These are phyloP conservation scores for Seriola dumerili DNA, from an alignment of 2,113 vertebrate genomes.

Conservation along the genomic window DNA sequence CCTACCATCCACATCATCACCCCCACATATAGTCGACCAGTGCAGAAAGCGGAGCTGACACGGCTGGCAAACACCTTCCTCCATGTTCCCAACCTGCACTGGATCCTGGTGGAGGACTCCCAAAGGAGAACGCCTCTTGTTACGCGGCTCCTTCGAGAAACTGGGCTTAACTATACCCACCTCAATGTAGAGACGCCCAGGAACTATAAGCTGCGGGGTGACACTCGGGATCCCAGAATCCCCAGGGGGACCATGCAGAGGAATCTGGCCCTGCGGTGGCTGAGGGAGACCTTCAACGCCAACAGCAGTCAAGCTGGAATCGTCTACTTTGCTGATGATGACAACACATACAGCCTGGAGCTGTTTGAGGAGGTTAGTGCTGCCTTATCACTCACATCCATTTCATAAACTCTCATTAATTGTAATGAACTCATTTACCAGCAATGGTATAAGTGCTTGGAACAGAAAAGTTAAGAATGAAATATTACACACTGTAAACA, in stretches of 20 bases:
- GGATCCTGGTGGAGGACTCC: slow-evolving; percentile 98
- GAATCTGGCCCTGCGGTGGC: slow-evolving; percentile 96
- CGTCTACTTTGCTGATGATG: slow-evolving; percentile 96
- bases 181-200: slow-evolving; percentile 98
- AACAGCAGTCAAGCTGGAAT: slow-evolving; percentile 94
- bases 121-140: slow-evolving; percentile 93
- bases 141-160: slow-evolving; percentile 92
- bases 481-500: neutral
- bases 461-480: no score
- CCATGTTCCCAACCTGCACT: slow-evolving; percentile 97
- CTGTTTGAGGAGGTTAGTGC: slow-evolving; percentile 96
- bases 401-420: neutral
- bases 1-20: slow-evolving; percentile 98
- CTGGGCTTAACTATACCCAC: slow-evolving; percentile 98
- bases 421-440: no score
- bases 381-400: neutral
- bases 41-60: slow-evolving; percentile 98
- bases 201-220: slow-evolving; percentile 96
- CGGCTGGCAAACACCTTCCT: slow-evolving; percentile 96
- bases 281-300: slow-evolving; percentile 93
- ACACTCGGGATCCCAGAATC: slow-evolving; percentile 93
- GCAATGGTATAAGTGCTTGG: neutral
- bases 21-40: slow-evolving; percentile 96
- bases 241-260: slow-evolving; percentile 98
- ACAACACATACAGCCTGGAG: slow-evolving; percentile 99